Percentiles rank a stretch among this genome's conserved stretches.
phyloP scores from a whole-genome alignment of 2,113 vertebrate genomes.

The Panthera tigris region DNA sequence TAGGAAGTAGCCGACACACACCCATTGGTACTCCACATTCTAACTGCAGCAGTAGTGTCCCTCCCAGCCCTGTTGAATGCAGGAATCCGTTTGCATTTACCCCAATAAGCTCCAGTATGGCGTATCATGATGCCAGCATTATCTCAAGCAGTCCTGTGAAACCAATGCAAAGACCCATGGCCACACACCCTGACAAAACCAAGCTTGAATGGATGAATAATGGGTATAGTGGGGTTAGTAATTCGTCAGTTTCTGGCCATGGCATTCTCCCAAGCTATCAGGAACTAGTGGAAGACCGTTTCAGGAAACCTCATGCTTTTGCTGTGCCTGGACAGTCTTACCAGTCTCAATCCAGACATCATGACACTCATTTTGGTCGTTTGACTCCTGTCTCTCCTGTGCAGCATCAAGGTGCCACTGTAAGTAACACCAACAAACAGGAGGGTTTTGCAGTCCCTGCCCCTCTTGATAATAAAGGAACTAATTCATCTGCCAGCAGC shows the following conservation, averaged over 20 bases:
- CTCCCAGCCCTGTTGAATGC: constrained; percentile 98
- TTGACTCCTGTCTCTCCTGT: constrained; percentile 97
- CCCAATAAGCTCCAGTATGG: constrained; percentile 96
- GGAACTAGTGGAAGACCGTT: constrained; percentile 96
- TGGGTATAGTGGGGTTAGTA: constrained; percentile 88
- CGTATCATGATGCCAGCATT: constrained; percentile 94
- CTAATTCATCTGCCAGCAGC: constrained; percentile 83
- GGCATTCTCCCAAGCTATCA: constrained; percentile 95
- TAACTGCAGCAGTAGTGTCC: constrained; percentile 96
- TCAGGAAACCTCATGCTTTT: constrained; percentile 98
- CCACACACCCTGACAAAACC: constrained; percentile 97
- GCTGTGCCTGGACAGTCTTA: constrained; percentile 96
- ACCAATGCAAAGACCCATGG: constrained; percentile 98
- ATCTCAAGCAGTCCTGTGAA: constrained; percentile 97
- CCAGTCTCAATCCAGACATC: constrained; percentile 92
- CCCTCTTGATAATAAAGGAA: constrained; percentile 94
- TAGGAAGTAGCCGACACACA: constrained; percentile 96
- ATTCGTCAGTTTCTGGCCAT: constrained; percentile 86
- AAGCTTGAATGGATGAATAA: constrained; percentile 99
- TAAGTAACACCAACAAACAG: constrained; percentile 90
- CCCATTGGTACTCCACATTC: constrained; percentile 96
- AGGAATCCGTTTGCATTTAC: constrained; percentile 98
- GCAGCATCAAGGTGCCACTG: constrained; percentile 91
- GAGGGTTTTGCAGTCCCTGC: constrained; percentile 98
- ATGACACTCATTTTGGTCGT: constrained; percentile 92